Evolutionary conservation across 2,797 vertebrate genomes (phyloP).

Genomic region (Poecilia wingei): DNA sequence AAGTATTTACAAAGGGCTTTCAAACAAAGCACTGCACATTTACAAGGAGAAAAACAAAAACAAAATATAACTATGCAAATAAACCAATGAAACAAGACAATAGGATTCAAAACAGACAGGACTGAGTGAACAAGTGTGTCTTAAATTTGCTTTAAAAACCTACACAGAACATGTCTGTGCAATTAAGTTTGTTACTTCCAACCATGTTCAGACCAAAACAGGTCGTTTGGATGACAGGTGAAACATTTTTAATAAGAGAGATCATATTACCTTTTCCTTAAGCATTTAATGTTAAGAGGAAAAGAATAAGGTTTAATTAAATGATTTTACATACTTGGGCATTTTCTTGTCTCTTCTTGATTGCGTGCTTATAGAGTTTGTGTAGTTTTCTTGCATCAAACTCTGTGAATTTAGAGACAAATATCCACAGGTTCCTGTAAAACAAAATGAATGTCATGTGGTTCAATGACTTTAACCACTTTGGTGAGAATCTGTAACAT

Average conservation of each 20-base stretch:
- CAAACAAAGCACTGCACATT: too few species aligned
- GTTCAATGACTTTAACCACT: not conserved
- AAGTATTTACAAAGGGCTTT: too few species aligned
- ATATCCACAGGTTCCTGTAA: conserved; percentile 97
- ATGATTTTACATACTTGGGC: conserved; percentile 84
- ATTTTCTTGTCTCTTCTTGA: conserved; percentile 96
- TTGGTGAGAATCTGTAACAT: not conserved
- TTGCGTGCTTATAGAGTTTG: conserved; percentile 98
- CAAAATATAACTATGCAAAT: too few species aligned
- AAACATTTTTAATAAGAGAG: not conserved
- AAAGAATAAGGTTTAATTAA: not conserved
- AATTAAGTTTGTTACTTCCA: not conserved
- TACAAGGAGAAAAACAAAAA: too few species aligned
- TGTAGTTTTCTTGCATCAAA: conserved; percentile 98
- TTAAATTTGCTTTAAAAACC: too few species aligned
- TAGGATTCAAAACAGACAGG: too few species aligned
- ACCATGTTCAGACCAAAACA: not conserved
- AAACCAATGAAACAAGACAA: too few species aligned
- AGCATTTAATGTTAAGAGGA: not conserved
- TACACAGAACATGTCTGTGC: too few species aligned
- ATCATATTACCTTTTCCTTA: not conserved
- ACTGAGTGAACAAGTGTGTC: too few species aligned
- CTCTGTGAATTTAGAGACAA: conserved; percentile 99
- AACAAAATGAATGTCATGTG: conserved; percentile 14
- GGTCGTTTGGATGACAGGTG: not conserved